A percentile compares a stretch with the other conserved stretches of the same genome.
Conservation (phyloP, 2,888 invertebrate genomes). For the Timema podura region DNA sequence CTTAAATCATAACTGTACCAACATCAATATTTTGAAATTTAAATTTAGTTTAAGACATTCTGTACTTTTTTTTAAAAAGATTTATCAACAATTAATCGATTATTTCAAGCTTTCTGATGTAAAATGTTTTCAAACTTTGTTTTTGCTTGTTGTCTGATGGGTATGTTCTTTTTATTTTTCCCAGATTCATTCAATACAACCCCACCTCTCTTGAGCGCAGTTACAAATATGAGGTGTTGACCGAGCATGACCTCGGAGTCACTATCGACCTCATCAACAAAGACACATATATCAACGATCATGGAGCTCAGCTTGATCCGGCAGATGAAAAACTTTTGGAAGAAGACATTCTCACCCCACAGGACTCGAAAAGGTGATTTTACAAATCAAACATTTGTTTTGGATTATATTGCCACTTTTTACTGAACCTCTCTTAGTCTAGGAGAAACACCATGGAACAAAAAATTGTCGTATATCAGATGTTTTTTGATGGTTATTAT, state of each 20-base stretch:
- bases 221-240: slow-evolving; percentile 93
- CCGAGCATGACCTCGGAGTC: slow-evolving; percentile 96
- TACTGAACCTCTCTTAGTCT: too few species aligned
- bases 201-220: slow-evolving; percentile 92
- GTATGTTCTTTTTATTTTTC: slow-evolving; percentile 25
- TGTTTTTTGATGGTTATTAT: too few species aligned
- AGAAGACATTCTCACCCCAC: slow-evolving; percentile 87
- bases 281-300: slow-evolving; percentile 83
- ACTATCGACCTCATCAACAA: slow-evolving; percentile 96
- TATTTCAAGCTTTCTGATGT: neutral
- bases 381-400: too few species aligned
- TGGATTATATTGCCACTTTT: too few species aligned
- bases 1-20: too few species aligned
- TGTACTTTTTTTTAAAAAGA: too few species aligned
- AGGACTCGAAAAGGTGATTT: slow-evolving; percentile 77
- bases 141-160: neutral
- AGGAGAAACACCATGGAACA: too few species aligned
- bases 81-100: too few species aligned
- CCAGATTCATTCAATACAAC: slow-evolving; percentile 88
- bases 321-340: slow-evolving; percentile 94
- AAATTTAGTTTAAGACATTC: too few species aligned
- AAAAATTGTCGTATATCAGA: too few species aligned
- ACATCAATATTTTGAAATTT: too few species aligned
- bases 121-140: neutral
- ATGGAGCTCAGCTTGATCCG: slow-evolving; percentile 71